These are phyloP conservation scores for Ciconia stormi DNA, from an alignment of 2,113 vertebrate species.

Conservation along the genomic window DNA sequence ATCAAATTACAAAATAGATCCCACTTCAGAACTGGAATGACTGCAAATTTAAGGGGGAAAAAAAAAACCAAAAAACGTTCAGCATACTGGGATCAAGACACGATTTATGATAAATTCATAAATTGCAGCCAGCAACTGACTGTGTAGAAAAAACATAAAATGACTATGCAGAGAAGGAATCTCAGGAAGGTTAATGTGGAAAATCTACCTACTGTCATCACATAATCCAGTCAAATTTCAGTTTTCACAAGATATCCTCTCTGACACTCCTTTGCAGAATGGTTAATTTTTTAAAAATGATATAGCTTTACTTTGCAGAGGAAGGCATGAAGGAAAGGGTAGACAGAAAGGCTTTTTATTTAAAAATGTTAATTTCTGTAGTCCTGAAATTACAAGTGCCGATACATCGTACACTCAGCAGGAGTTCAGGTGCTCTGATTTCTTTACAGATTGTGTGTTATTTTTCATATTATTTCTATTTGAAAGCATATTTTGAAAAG, in stretches of 20 bases:
- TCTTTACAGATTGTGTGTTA: neutral
- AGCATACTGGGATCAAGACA: neutral
- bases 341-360: neutral
- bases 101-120: neutral
- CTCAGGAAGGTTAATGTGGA: neutral
- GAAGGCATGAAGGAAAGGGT: neutral
- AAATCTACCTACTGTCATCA: neutral
- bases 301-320: neutral
- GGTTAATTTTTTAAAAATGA: neutral
- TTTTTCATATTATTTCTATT: neutral
- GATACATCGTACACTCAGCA: neutral
- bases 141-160: neutral
- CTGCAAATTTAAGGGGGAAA: neutral
- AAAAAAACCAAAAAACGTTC: neutral
- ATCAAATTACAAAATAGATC: neutral
- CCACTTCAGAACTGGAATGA: neutral
- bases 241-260: neutral
- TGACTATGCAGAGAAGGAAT: neutral
- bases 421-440: neutral
- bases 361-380: neutral
- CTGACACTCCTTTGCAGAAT: neutral
- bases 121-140: neutral
- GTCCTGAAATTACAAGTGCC: neutral
- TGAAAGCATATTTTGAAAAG: neutral
- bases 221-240: neutral